phyloP scores from a whole-genome alignment of 2,888 invertebrate species.

The Stegophylla sp. region DNA sequence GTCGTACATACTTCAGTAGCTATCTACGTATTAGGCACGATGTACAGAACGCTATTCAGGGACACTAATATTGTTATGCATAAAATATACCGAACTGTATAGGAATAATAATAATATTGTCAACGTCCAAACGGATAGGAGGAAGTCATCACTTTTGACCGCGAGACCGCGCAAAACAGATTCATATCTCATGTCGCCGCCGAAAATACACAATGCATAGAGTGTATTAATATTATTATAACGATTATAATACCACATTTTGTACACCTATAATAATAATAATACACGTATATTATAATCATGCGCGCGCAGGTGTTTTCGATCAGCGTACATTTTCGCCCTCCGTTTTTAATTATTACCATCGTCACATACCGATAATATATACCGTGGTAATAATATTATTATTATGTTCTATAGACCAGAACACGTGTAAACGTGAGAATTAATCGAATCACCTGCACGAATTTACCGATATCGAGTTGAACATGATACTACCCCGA shows the following conservation, averaged over 20 bases:
- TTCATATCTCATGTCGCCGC: slow-evolving; percentile 35
- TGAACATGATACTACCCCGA: slow-evolving; percentile 23
- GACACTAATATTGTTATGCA: too few relatives aligned
- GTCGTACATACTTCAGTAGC: not conserved
- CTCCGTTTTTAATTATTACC: slow-evolving; percentile 29
- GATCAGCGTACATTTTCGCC: not conserved
- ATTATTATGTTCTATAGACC: not conserved
- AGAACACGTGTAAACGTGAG: slow-evolving; percentile 27
- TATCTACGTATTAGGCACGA: too few relatives aligned
- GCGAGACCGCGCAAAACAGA: slow-evolving; percentile 46
- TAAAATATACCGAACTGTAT: not conserved
- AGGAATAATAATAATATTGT: slow-evolving; percentile 23
- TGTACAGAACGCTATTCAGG: not conserved
- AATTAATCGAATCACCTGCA: slow-evolving; percentile 48
- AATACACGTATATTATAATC: not conserved
- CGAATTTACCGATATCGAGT: slow-evolving; percentile 16
- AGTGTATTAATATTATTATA: too few relatives aligned
- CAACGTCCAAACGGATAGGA: slow-evolving; percentile 32
- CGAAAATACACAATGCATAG: not conserved
- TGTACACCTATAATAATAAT: too few relatives aligned
- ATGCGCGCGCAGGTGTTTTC: slow-evolving; percentile 30
- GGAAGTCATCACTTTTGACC: slow-evolving; percentile 50
- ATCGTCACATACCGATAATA: not conserved
- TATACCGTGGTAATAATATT: too few relatives aligned
- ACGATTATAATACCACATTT: too few relatives aligned